phyloP scores from a whole-genome alignment of 2,797 vertebrate species.

The Amazona finschi region DNA sequence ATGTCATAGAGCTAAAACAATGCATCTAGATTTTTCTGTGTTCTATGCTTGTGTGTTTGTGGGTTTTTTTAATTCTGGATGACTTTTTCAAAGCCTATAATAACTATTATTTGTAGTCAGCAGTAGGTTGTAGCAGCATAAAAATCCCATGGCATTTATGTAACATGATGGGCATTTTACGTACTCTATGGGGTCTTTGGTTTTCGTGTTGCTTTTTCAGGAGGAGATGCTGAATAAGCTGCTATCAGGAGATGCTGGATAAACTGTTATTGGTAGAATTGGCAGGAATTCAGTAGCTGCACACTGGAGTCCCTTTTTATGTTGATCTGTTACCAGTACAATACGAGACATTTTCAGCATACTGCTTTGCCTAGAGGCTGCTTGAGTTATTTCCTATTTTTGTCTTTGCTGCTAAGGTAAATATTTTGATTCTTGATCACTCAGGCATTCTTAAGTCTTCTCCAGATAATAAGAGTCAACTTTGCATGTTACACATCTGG shows the following conservation, averaged over 20 bases:
- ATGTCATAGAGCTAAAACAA: background rate
- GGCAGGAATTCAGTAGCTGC: background rate
- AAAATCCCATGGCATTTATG: background rate
- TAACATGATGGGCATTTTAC: background rate
- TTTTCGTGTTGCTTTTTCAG: background rate
- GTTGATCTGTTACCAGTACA: background rate
- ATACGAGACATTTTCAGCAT: background rate
- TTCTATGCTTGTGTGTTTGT: background rate
- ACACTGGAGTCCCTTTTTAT: background rate
- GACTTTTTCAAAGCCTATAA: background rate
- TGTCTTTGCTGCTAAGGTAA: background rate
- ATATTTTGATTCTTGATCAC: background rate
- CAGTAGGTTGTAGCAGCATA: background rate
- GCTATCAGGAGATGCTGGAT: background rate
- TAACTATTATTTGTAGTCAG: background rate
- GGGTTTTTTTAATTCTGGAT: background rate
- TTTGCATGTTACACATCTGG: fast-evolving
- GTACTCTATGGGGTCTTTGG: background rate
- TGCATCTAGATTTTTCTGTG: background rate
- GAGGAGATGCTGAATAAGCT: background rate
- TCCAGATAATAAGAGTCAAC: background rate
- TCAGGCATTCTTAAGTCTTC: background rate
- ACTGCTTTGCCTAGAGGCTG: background rate
- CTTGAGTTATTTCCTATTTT: background rate
- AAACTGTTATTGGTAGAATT: background rate